Evolutionary conservation across 2,888 invertebrate genomes (phyloP), one percentile per base, ranked within the genome.

Genomic region (Molanna angustata): DNA sequence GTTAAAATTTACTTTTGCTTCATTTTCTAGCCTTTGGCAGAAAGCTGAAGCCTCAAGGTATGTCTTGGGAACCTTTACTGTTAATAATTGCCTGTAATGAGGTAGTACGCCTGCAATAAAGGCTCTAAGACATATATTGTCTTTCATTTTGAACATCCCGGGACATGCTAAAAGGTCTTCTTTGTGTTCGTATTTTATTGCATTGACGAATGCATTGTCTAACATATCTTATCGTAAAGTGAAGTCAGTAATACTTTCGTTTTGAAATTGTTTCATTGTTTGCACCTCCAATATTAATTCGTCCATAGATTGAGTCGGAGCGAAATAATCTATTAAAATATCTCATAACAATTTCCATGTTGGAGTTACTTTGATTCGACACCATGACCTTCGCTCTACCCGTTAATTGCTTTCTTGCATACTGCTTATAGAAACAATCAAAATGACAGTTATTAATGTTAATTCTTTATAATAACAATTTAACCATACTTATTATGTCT

Each of bases 1-100:
- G n/a, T n/a, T n/a, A n/a, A n/a, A n/a, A n/a, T n/a, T n/a, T n/a
- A n/a, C n/a, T n/a, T n/a, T n/a, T n/a, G n/a, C n/a, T 32, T 45
- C 45, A 9, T 45, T 33, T 45, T 45, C 32, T n/a, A 45, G 2
- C 21, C 18, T 14, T 17, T 33, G 45, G 13, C 45, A 45, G 21
- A 45, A 32, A 9, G 18, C 32, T 13, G 32, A 45, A 3, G 45
- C 32, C 18, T 45, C 32, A 9, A 31, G n/a, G 19, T 45, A 45
- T 2, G 32, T 7, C 4, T 27, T 45, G 19, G 17, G 17, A 2
- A 17, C 33, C 19, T 45, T 45, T 16, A 18, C 19, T 2, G 32
- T 17, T 2, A 45, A 27, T 3, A 33, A 13, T 32, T 27, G 17
- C 11, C 33, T 17, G 18, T 18, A 45, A n/a, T 32, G 16, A 4